Percentiles rank a stretch among this genome's conserved stretches.
These are phyloP conservation scores for Acropternis orthonyx DNA, from an alignment of 2,797 vertebrate genomes.

Conservation along the genomic window DNA sequence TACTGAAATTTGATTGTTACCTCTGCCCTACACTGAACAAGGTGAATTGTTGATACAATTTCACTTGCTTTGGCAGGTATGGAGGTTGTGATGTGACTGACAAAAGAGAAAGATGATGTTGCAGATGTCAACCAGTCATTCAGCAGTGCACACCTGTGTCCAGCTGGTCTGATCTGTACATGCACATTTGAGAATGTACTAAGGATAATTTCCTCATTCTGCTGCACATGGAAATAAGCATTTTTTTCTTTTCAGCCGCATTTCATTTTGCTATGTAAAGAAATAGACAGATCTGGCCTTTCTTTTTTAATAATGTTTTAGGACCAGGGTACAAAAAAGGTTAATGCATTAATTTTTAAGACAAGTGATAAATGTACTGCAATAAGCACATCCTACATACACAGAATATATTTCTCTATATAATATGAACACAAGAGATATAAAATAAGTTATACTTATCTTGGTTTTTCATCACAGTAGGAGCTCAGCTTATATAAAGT, in stretches of 20 bases:
- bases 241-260: neutral
- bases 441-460: conserved; percentile 79
- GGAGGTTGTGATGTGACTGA: neutral
- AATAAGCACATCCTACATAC: conserved; percentile 71
- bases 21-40: neutral
- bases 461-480: conserved; percentile 67
- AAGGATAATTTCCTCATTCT: neutral
- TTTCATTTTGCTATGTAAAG: neutral
- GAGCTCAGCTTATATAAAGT: conserved; percentile 68
- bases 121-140: neutral
- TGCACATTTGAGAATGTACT: neutral
- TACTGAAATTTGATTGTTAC: neutral
- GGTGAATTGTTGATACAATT: neutral
- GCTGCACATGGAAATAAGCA: neutral
- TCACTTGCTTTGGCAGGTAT: neutral
- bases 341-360: conserved; percentile 70
- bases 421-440: conserved; percentile 73
- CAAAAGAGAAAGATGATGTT: neutral
- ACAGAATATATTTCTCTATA: conserved; percentile 73
- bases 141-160: neutral
- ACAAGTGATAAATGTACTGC: conserved; percentile 68
- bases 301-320: conserved; percentile 64
- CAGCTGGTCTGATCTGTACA: neutral
- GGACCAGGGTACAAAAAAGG: conserved; percentile 70
- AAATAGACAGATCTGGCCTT: conserved; percentile 47